phyloP scores from a whole-genome alignment of 1,140 invertebrate genomes.

The Euwallacea similis region DNA sequence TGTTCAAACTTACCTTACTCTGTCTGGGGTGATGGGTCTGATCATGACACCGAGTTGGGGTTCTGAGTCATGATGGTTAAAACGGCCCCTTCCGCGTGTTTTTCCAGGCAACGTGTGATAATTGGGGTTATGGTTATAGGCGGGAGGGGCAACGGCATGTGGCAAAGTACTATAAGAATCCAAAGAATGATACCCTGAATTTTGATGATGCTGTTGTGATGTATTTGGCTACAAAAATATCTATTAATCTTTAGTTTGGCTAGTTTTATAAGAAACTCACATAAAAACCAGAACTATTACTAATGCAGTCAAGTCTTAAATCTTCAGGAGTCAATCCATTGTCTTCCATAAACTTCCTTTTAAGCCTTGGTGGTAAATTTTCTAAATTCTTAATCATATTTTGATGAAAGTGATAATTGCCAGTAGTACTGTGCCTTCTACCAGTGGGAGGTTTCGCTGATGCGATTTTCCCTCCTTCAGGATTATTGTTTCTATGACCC shows the following conservation, averaged over 20 bases:
- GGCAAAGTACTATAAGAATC: conserved; percentile 38
- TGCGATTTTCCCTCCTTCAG: conserved; percentile 52
- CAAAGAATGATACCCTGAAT: conserved; percentile 38
- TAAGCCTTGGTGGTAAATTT: conserved; percentile 58
- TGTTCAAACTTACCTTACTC: conserved; percentile 32
- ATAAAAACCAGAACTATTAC: conserved; percentile 20
- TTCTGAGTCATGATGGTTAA: conserved; percentile 54
- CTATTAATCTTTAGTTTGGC: background rate
- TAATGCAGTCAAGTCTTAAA: conserved; percentile 55
- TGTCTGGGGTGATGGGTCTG: conserved; percentile 60
- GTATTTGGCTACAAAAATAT: background rate
- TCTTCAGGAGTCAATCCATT: conserved; percentile 56
- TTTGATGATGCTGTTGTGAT: conserved; percentile 25
- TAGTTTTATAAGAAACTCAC: background rate
- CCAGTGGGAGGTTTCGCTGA: conserved; percentile 60
- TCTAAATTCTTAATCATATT: conserved; percentile 52
- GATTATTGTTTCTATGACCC: conserved; percentile 42
- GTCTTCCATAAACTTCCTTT: conserved; percentile 58
- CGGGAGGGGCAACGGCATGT: background rate
- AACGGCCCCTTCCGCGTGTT: conserved; percentile 57
- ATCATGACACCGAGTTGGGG: conserved; percentile 38
- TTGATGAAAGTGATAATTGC: conserved; percentile 34
- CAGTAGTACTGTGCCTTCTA: conserved; percentile 53
- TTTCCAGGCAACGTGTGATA: conserved; percentile 58
- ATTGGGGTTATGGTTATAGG: conserved; percentile 45